Evolutionary conservation across 2,888 invertebrate genomes (phyloP), one percentile per base, ranked within the genome.

Genomic region (Protonemura montana): DNA sequence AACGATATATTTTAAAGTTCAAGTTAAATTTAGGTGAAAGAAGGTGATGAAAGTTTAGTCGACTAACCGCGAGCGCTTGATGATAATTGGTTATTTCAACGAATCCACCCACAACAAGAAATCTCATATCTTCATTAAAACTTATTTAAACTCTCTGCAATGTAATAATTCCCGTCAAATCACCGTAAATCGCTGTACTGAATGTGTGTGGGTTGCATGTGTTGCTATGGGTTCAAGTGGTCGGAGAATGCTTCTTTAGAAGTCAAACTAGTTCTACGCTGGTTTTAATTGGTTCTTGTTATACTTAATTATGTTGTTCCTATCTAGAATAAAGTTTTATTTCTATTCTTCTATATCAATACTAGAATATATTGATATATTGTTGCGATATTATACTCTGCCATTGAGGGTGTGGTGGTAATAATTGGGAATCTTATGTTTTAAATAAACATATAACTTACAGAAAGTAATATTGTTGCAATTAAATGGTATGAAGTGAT

Each of bases 81-180:
- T 77, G n/a, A 13, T 78, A 87, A 82, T 85, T 87, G 77, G 82
- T 76, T 77, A 35, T 76, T 76, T 29, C 78, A 85, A n/a, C 80
- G 85, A 41, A 77, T 81, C 84, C 87, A 82, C 87, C 87, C 87
- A 86, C 85, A 27, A 81, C 29, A 29, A 42, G 80, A 85, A 76
- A 85, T 86, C 81, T 16, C 85, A 85, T 86, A 82, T 86, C 86
- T 87, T 86, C 85, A 86, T 87, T 87, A 85, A 76, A 87, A 13
- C n/a, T 42, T 84, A 28, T 42, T 77, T 83, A 81, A 77, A 25
- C 29, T 30, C 42, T 13, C 25, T 42, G 26, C 42, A 83, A 59
- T 28, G 84, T 80, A 87, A 84, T 87, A 76, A 82, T 87, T 87
- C 59, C 28, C 59, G 21, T 10, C 59, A 28, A 76, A 59, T 59